A percentile compares a stretch with the other conserved stretches of the same genome.
phyloP scores from a whole-genome alignment of 2,797 vertebrate species.

The Setipinna tenuifilis region DNA sequence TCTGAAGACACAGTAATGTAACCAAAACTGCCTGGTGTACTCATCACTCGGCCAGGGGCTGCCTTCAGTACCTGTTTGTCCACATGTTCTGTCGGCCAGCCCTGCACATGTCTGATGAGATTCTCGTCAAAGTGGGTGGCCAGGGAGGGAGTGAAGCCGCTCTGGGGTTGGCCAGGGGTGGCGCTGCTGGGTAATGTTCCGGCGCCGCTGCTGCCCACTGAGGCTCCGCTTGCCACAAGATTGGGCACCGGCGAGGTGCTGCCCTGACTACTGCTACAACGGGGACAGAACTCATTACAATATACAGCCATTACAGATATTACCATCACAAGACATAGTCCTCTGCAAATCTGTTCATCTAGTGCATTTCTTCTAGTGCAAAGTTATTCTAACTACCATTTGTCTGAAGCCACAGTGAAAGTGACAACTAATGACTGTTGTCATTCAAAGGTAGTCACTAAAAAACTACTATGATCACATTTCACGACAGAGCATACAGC shows the following conservation, averaged over 20 bases:
- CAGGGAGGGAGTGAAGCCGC: conserved; percentile 91
- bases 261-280: conserved; percentile 83
- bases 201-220: conserved; percentile 73
- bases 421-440: too few relatives aligned
- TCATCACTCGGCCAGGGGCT: not conserved
- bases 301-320: not conserved
- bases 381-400: too few relatives aligned
- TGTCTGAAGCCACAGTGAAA: too few relatives aligned
- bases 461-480: too few relatives aligned
- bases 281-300: not conserved
- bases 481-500: too few relatives aligned
- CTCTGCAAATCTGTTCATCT: too few relatives aligned
- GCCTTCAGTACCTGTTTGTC: conserved; percentile 89
- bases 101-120: conserved; percentile 97
- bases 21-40: too few relatives aligned
- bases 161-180: conserved; percentile 70
- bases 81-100: conserved; percentile 96
- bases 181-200: conserved; percentile 63
- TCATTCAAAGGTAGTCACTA: too few relatives aligned
- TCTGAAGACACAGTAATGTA: too few relatives aligned
- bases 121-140: conserved; percentile 96
- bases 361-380: too few relatives aligned
- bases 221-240: conserved; percentile 4
- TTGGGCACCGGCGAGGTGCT: conserved; percentile 86
- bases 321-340: too few relatives aligned